phyloP scores from a whole-genome alignment of 2,888 invertebrate species.

The Aquatica leii region DNA sequence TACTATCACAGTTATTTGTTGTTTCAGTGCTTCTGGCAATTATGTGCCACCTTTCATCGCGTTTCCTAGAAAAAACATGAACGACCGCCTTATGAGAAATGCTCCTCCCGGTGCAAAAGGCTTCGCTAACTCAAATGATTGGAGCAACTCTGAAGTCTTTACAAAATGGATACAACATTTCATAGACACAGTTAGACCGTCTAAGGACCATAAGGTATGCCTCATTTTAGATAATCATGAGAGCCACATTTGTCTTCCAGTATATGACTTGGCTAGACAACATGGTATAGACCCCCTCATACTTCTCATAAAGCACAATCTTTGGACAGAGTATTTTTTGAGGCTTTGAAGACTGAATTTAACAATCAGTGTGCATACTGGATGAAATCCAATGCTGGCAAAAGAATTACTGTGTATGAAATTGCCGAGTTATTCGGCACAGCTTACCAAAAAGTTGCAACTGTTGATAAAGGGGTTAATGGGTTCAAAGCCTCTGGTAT shows the following conservation, averaged over 20 bases:
- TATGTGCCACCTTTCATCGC: too few relatives aligned
- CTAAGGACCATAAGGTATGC: too few relatives aligned
- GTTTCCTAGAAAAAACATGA: too few relatives aligned
- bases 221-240: too few relatives aligned
- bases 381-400: constrained; percentile 5
- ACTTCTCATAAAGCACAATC: neutral
- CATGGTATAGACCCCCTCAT: neutral
- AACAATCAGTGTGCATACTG: constrained; percentile 2
- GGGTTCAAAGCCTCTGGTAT: neutral
- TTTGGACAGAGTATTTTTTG: constrained; percentile 5
- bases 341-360: neutral
- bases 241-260: constrained; percentile 2
- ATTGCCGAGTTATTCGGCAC: too few relatives aligned
- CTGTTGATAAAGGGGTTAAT: neutral
- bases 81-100: too few relatives aligned
- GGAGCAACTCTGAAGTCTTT: too few relatives aligned
- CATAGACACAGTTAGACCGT: too few relatives aligned
- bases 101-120: too few relatives aligned
- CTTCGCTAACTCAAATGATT: neutral
- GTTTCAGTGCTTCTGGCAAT: too few relatives aligned
- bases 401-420: constrained; percentile 2
- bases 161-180: too few relatives aligned
- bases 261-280: neutral
- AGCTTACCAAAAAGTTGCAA: neutral
- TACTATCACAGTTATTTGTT: too few relatives aligned